Conservation (phyloP, 2,113 vertebrate genomes). For the Drymodes brunneopygia region DNA sequence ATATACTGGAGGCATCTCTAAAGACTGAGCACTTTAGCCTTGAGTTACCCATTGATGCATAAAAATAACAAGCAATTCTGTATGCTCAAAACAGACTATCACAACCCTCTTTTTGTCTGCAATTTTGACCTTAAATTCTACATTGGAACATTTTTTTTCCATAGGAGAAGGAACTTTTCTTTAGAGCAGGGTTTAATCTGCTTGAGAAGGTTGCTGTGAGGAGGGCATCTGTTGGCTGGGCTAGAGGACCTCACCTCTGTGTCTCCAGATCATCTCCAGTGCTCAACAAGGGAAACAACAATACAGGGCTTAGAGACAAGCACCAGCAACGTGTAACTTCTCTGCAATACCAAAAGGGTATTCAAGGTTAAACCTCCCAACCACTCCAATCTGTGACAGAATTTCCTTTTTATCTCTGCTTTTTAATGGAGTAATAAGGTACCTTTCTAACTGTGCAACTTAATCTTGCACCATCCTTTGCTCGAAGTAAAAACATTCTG, state of each 20-base stretch:
- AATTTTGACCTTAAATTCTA: background rate
- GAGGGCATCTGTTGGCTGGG: background rate
- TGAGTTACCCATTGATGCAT: background rate
- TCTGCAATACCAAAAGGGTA: background rate
- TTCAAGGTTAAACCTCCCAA: background rate
- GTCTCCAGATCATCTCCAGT: background rate
- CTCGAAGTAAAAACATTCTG: background rate
- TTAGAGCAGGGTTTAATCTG: background rate
- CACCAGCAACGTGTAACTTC: fast-evolving
- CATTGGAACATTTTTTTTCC: background rate
- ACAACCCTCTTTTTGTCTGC: background rate
- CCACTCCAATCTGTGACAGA: background rate
- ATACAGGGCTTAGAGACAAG: background rate
- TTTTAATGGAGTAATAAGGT: background rate
- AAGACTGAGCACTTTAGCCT: background rate
- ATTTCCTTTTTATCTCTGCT: background rate
- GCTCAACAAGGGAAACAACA: background rate
- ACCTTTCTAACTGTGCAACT: background rate
- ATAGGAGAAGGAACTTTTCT: background rate
- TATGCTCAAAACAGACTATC: background rate
- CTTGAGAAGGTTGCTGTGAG: background rate
- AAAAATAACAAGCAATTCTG: background rate
- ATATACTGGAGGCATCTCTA: background rate
- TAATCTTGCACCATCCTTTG: background rate
- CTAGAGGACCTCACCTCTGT: background rate